Percentiles rank a stretch among this genome's conserved stretches.
Conservation (phyloP, 2,888 invertebrate genomes). For the Limenitis camilla region DNA sequence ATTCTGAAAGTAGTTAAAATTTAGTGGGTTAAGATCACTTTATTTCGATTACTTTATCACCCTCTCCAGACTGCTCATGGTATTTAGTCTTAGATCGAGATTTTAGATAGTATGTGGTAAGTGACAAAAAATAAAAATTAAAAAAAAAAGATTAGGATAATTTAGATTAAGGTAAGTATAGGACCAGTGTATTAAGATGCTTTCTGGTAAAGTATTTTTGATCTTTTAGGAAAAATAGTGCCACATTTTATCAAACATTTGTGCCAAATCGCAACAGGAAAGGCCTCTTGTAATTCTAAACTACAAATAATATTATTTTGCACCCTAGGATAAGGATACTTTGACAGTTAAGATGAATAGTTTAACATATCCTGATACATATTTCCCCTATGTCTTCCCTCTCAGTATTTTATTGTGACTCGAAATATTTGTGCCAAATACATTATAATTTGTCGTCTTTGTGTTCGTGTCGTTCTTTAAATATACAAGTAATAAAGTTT, state of each 20-base stretch:
- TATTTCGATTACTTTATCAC: slow-evolving; percentile 61
- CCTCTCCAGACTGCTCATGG: slow-evolving; percentile 72
- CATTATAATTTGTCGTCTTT: slow-evolving; percentile 42
- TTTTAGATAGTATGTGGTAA: slow-evolving; percentile 63
- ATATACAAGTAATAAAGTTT: slow-evolving; percentile 40
- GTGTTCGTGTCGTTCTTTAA: slow-evolving; percentile 36
- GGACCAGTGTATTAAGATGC: slow-evolving; percentile 56
- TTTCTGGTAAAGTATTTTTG: slow-evolving; percentile 47
- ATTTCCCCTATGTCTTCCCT: slow-evolving; percentile 65
- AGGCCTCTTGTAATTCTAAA: slow-evolving; percentile 8
- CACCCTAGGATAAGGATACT: slow-evolving; percentile 38
- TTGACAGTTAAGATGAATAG: slow-evolving; percentile 49
- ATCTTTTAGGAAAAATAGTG: slow-evolving; percentile 42
- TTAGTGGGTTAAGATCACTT: slow-evolving; percentile 55
- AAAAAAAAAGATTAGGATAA: slow-evolving; percentile 60
- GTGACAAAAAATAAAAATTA: slow-evolving; percentile 51
- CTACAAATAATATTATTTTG: slow-evolving; percentile 60
- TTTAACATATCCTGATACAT: slow-evolving; percentile 64
- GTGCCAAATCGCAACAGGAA: slow-evolving; percentile 50
- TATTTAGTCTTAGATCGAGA: slow-evolving; percentile 63
- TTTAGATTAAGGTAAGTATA: slow-evolving; percentile 59
- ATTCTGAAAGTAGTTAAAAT: slow-evolving; percentile 67
- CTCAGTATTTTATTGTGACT: slow-evolving; percentile 61
- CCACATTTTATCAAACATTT: slow-evolving; percentile 48
- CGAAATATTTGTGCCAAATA: slow-evolving; percentile 66